Conservation (phyloP, 53 echinoderm and acorn worm species). For the Apostichopus leukothele region DNA sequence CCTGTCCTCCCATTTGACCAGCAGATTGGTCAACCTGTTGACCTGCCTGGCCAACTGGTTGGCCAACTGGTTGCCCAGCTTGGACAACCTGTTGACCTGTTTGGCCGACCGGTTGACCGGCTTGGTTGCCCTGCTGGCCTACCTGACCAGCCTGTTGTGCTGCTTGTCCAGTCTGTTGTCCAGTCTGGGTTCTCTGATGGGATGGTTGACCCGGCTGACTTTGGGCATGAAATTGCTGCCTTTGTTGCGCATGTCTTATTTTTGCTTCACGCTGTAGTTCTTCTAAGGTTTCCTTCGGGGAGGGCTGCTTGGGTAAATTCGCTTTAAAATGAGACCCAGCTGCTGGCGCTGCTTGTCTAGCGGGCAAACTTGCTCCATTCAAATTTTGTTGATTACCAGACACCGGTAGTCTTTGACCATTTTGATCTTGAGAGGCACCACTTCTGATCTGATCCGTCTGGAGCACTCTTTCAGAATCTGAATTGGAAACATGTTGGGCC, state of each 20-base stretch:
- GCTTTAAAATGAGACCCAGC: not conserved
- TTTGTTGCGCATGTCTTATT: constrained; percentile 19
- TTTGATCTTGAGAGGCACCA: not conserved
- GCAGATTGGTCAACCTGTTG: not conserved
- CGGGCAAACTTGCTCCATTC: not conserved
- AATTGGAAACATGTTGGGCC: too few species aligned
- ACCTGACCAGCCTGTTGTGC: not conserved
- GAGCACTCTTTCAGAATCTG: not conserved
- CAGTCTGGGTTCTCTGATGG: not conserved
- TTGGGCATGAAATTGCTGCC: constrained; percentile 25
- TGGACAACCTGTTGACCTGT: not conserved
- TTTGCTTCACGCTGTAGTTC: not conserved
- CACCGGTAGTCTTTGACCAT: too few species aligned
- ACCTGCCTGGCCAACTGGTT: not conserved
- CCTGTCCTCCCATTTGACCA: too few species aligned
- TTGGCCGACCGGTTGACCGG: not conserved
- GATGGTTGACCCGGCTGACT: not conserved
- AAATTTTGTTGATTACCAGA: too few species aligned
- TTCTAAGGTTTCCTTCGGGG: constrained; percentile 15
- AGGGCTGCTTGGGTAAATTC: not conserved
- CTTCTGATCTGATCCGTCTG: not conserved
- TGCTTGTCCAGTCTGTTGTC: not conserved
- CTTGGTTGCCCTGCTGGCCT: not conserved
- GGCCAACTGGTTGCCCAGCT: not conserved
- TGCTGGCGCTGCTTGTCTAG: not conserved